Conservation (phyloP, 2,797 vertebrate genomes). For the Lepus townsendii region DNA sequence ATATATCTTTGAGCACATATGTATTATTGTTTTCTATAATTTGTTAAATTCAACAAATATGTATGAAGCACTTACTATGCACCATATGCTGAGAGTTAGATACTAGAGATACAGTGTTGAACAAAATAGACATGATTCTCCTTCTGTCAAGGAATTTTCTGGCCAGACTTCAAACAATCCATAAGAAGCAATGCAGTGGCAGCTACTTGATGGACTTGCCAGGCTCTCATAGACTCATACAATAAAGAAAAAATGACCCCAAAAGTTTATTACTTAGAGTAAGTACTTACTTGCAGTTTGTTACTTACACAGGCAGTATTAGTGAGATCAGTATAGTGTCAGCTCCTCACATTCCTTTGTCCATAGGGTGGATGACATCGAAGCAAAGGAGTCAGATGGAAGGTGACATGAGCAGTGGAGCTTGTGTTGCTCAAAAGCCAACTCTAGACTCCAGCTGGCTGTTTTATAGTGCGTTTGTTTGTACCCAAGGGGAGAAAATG, state of each 20-base stretch:
- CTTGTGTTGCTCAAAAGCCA: slow-evolving; percentile 41
- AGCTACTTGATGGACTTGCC: not conserved
- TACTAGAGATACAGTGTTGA: slow-evolving; percentile 48
- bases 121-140: slow-evolving; percentile 49
- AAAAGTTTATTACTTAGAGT: slow-evolving; percentile 61
- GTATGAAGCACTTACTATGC: slow-evolving; percentile 46
- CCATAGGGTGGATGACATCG: not conserved
- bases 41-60: slow-evolving; percentile 43
- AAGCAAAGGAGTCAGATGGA: slow-evolving; percentile 33
- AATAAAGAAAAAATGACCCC: slow-evolving; percentile 58
- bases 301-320: slow-evolving; percentile 57
- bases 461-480: slow-evolving; percentile 18
- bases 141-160: slow-evolving; percentile 26
- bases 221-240: slow-evolving; percentile 54
- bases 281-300: not conserved
- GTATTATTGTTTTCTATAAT: slow-evolving; percentile 50
- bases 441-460: slow-evolving; percentile 4
- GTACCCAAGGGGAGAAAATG: not conserved
- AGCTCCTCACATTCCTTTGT: slow-evolving; percentile 26
- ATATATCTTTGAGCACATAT: slow-evolving; percentile 36
- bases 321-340: slow-evolving; percentile 19
- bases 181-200: not conserved
- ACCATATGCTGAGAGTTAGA: not conserved
- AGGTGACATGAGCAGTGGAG: not conserved
- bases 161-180: slow-evolving; percentile 36